Evolutionary conservation across 2,113 vertebrate genomes (phyloP).

Genomic region (Mus pahari): DNA sequence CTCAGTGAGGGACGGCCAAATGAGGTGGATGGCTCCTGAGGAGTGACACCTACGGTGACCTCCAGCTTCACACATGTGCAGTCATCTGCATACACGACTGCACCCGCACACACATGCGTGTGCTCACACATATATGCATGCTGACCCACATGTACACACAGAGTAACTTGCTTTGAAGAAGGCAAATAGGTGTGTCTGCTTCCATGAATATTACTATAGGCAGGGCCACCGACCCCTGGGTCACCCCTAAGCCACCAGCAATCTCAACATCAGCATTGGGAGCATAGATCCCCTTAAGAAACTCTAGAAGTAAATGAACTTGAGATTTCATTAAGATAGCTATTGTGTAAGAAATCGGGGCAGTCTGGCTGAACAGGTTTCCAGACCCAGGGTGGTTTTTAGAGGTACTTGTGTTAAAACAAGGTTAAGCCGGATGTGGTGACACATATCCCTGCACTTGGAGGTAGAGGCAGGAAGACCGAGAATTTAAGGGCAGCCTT

Average conservation of each 20-base stretch:
- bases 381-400: background rate
- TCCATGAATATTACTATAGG: background rate
- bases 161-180: background rate
- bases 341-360: slow-evolving; percentile 69
- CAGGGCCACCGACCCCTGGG: background rate
- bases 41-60: background rate
- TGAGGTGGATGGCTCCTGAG: background rate
- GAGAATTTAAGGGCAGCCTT: background rate
- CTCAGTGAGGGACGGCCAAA: background rate
- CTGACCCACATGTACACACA: background rate
- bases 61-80: background rate
- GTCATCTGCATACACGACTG: accelerated
- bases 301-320: slow-evolving; percentile 71
- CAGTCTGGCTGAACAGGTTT: slow-evolving; percentile 1
- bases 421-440: background rate
- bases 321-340: slow-evolving; percentile 75
- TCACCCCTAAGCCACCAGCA: background rate
- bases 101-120: background rate
- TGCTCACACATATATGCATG: background rate
- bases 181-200: background rate
- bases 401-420: slow-evolving; percentile 40
- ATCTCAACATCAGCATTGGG: slow-evolving; percentile 40
- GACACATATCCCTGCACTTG: background rate
- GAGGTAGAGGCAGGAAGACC: background rate
- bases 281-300: slow-evolving; percentile 68